phyloP scores from a whole-genome alignment of 2,113 vertebrate species.

The Columbina picui region DNA sequence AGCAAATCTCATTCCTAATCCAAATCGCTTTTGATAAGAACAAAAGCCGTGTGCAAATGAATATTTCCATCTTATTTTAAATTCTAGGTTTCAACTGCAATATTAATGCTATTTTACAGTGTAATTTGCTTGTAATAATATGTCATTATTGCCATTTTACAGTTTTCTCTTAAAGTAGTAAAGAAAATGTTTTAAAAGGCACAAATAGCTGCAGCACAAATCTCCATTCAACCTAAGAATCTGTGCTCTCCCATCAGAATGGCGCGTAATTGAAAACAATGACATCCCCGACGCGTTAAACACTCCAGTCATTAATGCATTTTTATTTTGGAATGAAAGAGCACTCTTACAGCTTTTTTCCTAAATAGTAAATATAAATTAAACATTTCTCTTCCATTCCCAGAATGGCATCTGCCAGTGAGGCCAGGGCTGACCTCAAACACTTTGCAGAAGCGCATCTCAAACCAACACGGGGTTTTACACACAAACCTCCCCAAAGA shows the following conservation, averaged over 20 bases:
- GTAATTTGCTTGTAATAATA: slow-evolving; percentile 84
- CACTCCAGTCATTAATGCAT: slow-evolving; percentile 72
- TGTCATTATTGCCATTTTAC: slow-evolving; percentile 84
- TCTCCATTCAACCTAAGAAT: slow-evolving; percentile 75
- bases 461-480: background rate
- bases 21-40: slow-evolving; percentile 75
- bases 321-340: slow-evolving; percentile 74
- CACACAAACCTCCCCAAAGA: background rate
- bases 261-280: slow-evolving; percentile 78
- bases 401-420: slow-evolving; percentile 70
- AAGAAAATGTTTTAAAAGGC: slow-evolving; percentile 81
- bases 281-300: slow-evolving; percentile 70
- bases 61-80: slow-evolving; percentile 83
- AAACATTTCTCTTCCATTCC: slow-evolving; percentile 54
- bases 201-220: slow-evolving; percentile 72
- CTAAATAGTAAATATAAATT: slow-evolving; percentile 67
- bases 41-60: slow-evolving; percentile 80
- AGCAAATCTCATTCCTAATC: slow-evolving; percentile 62
- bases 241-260: slow-evolving; percentile 72
- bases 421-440: slow-evolving; percentile 22
- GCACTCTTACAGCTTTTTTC: slow-evolving; percentile 49
- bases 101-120: slow-evolving; percentile 82
- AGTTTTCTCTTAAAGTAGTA: slow-evolving; percentile 82
- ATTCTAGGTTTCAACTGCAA: slow-evolving; percentile 83
- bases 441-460: fast-evolving